These are phyloP conservation scores for Columbina picui DNA, from an alignment of 2,113 vertebrate genomes.

Conservation along the genomic window DNA sequence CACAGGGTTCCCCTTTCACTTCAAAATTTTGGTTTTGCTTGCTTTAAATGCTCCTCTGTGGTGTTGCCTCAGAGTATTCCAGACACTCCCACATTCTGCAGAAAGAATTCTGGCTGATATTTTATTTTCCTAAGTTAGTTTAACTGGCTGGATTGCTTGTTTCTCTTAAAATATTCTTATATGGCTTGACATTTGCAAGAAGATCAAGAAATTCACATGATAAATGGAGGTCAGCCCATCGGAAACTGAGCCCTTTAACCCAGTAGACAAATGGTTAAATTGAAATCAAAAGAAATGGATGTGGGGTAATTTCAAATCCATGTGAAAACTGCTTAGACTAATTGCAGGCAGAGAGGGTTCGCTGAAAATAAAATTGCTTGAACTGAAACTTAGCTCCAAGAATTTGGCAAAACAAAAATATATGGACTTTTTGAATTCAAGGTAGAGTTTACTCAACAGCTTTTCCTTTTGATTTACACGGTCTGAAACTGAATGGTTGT, in stretches of 20 bases:
- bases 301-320: neutral
- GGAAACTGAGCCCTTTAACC: neutral
- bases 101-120: neutral
- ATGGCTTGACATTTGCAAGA: neutral
- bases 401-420: neutral
- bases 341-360: neutral
- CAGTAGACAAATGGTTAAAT: conserved; percentile 1
- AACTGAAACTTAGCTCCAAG: neutral
- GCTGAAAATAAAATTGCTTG: conserved; percentile 18
- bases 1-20: neutral
- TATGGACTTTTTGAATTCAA: neutral
- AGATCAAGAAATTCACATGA: conserved; percentile 12
- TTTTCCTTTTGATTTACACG: conserved; percentile 26
- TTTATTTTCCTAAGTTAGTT: conserved; percentile 7
- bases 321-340: conserved; percentile 17
- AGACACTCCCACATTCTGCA: neutral
- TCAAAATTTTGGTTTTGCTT: neutral
- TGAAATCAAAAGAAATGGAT: neutral
- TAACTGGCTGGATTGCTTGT: conserved; percentile 12
- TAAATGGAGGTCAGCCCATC: conserved; percentile 1
- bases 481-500: conserved; percentile 6
- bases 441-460: neutral
- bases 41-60: neutral
- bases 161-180: conserved; percentile 11
- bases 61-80: neutral